Conservation (phyloP, 2,113 vertebrate genomes). For the Corapipo altera region DNA sequence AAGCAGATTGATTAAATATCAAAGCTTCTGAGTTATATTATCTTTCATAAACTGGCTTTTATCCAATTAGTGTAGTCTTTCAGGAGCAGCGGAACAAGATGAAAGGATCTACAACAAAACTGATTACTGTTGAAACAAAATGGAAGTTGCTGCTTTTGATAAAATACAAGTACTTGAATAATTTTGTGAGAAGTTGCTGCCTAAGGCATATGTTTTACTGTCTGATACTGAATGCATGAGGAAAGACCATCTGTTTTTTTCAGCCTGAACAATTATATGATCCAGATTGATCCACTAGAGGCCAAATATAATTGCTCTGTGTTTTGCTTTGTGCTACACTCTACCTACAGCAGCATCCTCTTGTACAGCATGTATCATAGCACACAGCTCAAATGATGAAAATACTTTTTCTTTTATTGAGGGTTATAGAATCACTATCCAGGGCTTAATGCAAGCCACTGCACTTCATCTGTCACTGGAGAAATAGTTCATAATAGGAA, state of each 20-base stretch:
- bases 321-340: neutral
- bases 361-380: neutral
- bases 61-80: constrained; percentile 39
- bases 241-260: constrained; percentile 31
- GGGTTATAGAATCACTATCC: neutral
- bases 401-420: neutral
- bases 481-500: neutral
- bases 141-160: constrained; percentile 22
- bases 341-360: constrained; percentile 1
- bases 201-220: constrained; percentile 26
- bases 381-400: neutral
- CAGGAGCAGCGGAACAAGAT: neutral
- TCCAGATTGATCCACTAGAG: neutral
- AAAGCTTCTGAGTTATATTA: constrained; percentile 15
- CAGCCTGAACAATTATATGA: constrained; percentile 9
- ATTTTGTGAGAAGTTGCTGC: constrained; percentile 23
- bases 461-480: neutral
- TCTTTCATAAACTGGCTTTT: constrained; percentile 30
- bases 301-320: constrained; percentile 2
- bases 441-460: neutral
- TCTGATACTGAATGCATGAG: neutral
- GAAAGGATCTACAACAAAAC: constrained; percentile 31
- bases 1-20: constrained; percentile 19
- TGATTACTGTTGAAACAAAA: constrained; percentile 38
- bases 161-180: constrained; percentile 29